phyloP scores from a whole-genome alignment of 2,888 invertebrate genomes.

The Ophion obscuratus region DNA sequence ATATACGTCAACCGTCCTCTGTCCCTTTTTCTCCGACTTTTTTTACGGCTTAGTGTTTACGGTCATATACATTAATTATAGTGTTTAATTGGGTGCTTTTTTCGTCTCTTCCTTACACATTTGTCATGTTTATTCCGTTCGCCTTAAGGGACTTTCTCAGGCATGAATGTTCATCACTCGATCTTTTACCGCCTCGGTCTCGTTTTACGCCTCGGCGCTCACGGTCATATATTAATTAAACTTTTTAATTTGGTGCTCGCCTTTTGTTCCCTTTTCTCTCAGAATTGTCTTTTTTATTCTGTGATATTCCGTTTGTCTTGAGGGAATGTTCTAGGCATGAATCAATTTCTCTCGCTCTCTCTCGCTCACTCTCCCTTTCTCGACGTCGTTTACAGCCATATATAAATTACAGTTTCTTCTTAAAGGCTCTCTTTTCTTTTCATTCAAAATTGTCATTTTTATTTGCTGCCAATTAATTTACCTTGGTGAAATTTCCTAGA shows the following conservation, averaged over 20 bases:
- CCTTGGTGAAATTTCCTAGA: too few species aligned
- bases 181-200: background rate
- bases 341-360: too few species aligned
- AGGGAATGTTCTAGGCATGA: background rate
- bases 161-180: background rate
- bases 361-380: too few species aligned
- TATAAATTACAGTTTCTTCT: too few species aligned
- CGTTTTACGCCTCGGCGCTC: background rate
- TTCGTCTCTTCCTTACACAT: background rate
- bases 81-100: background rate
- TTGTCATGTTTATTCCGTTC: background rate
- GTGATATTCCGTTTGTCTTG: background rate
- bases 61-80: background rate
- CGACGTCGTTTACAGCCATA: too few species aligned
- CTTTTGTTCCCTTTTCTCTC: background rate
- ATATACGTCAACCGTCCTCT: background rate
- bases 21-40: background rate
- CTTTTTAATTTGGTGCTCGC: background rate
- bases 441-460: too few species aligned
- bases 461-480: too few species aligned
- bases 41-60: background rate
- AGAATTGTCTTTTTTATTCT: background rate
- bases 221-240: background rate
- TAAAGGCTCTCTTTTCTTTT: too few species aligned
- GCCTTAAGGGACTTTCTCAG: background rate